phyloP scores from a whole-genome alignment of 1,140 invertebrate species.

The Kradibia gibbosae region DNA sequence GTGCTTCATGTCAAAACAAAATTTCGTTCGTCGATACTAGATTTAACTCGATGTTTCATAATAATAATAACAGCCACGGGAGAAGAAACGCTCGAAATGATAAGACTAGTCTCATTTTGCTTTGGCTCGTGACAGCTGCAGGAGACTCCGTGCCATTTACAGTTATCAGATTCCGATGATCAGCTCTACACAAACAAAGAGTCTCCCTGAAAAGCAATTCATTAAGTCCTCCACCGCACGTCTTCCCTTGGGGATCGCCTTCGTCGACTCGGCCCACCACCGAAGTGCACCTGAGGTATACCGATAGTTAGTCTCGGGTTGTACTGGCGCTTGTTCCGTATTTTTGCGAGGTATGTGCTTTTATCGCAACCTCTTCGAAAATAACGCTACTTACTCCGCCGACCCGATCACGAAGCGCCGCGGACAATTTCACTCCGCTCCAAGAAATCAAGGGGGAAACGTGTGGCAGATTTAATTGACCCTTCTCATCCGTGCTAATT shows the following conservation, averaged over 20 bases:
- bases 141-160: background rate
- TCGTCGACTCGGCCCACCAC: no score
- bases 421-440: background rate
- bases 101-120: background rate
- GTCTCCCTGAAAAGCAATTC: background rate
- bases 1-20: no score
- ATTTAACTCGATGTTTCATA: background rate
- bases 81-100: background rate
- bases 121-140: background rate
- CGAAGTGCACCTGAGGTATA: background rate
- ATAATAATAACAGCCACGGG: background rate
- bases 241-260: background rate
- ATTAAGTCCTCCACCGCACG: no score
- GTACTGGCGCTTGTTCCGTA: background rate
- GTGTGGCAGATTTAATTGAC: background rate
- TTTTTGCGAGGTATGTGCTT: background rate
- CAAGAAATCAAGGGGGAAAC: conserved; percentile 36
- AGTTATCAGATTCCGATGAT: background rate
- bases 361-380: conserved; percentile 34
- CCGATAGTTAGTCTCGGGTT: background rate
- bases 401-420: conserved; percentile 23
- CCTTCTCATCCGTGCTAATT: background rate
- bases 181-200: background rate
- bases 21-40: background rate
- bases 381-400: conserved; percentile 38